phyloP scores from a whole-genome alignment of 2,113 vertebrate genomes.

The Pterophyllum scalare region DNA sequence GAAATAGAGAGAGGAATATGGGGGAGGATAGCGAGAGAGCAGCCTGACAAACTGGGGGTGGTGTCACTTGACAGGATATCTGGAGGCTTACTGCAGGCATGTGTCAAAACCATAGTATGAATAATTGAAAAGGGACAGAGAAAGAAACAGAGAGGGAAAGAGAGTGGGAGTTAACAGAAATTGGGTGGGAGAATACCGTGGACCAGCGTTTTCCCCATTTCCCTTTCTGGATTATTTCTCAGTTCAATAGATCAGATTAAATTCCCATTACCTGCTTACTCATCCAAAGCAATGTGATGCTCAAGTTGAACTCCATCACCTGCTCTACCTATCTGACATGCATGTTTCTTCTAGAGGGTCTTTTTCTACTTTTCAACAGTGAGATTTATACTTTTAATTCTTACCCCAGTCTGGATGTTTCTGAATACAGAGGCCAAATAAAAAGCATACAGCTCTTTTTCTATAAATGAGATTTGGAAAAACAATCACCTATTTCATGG shows the following conservation, averaged over 20 bases:
- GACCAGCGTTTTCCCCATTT: conserved; percentile 15
- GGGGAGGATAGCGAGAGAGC: conserved; percentile 21
- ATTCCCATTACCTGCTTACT: conserved; percentile 33
- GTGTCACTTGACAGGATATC: conserved; percentile 54
- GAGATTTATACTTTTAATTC: conserved; percentile 69
- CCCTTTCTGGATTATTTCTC: conserved; percentile 41
- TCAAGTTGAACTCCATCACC: conserved; percentile 18
- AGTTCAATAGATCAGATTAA: conserved; percentile 35
- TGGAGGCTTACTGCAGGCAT: conserved; percentile 46
- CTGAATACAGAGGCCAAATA: conserved; percentile 54
- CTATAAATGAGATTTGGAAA: conserved; percentile 64
- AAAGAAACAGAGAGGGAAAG: conserved; percentile 20
- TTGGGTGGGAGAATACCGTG: background rate
- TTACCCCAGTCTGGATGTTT: conserved; percentile 28
- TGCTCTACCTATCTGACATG: background rate
- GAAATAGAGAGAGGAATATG: conserved; percentile 18
- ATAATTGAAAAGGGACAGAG: conserved; percentile 56
- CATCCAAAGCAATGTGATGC: background rate
- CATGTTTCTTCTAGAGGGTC: background rate
- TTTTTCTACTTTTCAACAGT: conserved; percentile 26
- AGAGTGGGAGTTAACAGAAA: conserved; percentile 44
- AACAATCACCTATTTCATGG: conserved; percentile 66
- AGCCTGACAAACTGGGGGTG: conserved; percentile 46
- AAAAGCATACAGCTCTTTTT: conserved; percentile 64
- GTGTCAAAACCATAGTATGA: conserved; percentile 50